Evolutionary conservation across 2,888 invertebrate genomes (phyloP).

Genomic region (Brachypterus glaber): DNA sequence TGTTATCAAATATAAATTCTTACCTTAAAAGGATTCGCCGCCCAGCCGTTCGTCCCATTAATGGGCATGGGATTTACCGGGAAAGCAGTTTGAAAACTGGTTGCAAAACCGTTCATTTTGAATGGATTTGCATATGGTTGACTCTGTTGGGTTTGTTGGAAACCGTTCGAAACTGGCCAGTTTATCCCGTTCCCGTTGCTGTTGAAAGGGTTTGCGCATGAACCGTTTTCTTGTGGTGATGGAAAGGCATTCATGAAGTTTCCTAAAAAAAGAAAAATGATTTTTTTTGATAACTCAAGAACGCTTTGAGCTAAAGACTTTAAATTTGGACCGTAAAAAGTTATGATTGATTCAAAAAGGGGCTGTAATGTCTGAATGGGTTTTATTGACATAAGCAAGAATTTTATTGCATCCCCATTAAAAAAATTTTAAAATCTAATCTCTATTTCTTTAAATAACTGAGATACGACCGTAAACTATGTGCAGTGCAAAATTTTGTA

Average conservation of each 20-base stretch:
- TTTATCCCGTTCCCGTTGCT: constrained; percentile 20
- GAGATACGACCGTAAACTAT: too few relatives aligned
- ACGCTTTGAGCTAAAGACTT: too few relatives aligned
- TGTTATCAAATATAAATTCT: constrained; percentile 6
- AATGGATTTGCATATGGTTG: constrained; percentile 33
- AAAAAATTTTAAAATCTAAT: too few relatives aligned
- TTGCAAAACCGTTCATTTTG: constrained; percentile 29
- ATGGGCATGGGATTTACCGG: constrained; percentile 24
- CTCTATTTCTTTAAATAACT: too few relatives aligned
- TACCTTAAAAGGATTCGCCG: constrained; percentile 39
- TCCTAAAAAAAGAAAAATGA: constrained; percentile 29
- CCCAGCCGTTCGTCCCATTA: constrained; percentile 29
- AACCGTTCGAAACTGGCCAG: constrained; percentile 11
- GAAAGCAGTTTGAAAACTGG: constrained; percentile 28
- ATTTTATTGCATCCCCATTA: too few relatives aligned
- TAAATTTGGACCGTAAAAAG: too few relatives aligned
- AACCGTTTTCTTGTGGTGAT: constrained; percentile 25
- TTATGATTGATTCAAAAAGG: too few relatives aligned
- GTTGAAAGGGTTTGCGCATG: constrained; percentile 17
- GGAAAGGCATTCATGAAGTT: constrained; percentile 34
- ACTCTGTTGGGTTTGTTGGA: constrained; percentile 6
- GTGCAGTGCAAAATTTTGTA: too few relatives aligned
- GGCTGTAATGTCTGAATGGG: too few relatives aligned
- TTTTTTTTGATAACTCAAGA: too few relatives aligned
- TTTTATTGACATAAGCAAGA: too few relatives aligned